Percentiles rank a stretch among this genome's conserved stretches.
These are phyloP conservation scores for Megalops cyprinoides DNA, from an alignment of 2,797 vertebrate genomes.

Conservation along the genomic window DNA sequence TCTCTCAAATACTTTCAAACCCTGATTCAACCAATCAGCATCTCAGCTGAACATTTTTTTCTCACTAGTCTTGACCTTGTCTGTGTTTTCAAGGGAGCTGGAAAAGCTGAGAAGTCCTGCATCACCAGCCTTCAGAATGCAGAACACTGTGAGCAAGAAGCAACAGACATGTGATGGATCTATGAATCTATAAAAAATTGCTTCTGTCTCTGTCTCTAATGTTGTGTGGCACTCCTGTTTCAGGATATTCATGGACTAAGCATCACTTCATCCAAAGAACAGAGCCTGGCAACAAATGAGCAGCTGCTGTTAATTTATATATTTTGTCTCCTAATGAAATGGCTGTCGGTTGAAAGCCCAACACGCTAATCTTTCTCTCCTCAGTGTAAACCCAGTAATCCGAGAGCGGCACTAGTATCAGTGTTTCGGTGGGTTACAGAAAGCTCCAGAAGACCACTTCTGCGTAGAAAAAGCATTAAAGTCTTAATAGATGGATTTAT, in stretches of 20 bases:
- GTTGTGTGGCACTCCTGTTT: too few relatives aligned
- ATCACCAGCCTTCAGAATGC: too few relatives aligned
- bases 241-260: too few relatives aligned
- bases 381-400: constrained; percentile 27
- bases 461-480: constrained; percentile 14
- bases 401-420: constrained; percentile 12
- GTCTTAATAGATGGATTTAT: constrained; percentile 16
- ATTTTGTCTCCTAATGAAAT: constrained; percentile 26
- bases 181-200: too few relatives aligned
- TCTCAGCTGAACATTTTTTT: too few relatives aligned
- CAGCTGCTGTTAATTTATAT: constrained; percentile 15
- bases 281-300: not conserved
- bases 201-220: too few relatives aligned
- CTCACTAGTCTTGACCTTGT: too few relatives aligned
- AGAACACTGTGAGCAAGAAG: too few relatives aligned
- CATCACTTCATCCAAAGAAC: not conserved
- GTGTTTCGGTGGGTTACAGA: not conserved
- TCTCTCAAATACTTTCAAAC: too few relatives aligned
- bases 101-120: too few relatives aligned
- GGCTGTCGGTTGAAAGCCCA: not conserved
- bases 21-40: too few relatives aligned
- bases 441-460: constrained; percentile 21
- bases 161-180: too few relatives aligned
- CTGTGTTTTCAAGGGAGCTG: not conserved
- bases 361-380: constrained; percentile 24